These are phyloP conservation scores for Mus minutoides DNA, from an alignment of 2,797 vertebrate genomes.

Conservation along the genomic window DNA sequence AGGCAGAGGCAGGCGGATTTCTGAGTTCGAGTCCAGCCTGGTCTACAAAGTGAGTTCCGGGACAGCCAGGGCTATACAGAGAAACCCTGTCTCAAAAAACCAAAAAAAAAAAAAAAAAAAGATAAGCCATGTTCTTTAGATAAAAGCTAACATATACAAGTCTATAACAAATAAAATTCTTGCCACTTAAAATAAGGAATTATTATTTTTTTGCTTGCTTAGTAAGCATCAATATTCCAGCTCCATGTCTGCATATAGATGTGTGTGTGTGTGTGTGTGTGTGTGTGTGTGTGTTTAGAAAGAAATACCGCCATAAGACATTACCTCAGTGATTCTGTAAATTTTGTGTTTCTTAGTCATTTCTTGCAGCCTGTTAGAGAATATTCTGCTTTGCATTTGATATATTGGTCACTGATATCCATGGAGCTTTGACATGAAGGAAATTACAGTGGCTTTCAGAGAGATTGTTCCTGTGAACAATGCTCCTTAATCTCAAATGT, in stretches of 20 bases:
- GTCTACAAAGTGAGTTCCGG: too few relatives aligned
- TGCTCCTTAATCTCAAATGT: background rate
- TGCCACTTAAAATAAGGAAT: background rate
- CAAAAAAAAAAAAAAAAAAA: too few relatives aligned
- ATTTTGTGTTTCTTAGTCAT: background rate
- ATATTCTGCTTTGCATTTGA: background rate
- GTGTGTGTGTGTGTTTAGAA: background rate
- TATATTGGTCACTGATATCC: background rate
- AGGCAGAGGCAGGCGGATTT: too few relatives aligned
- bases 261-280: background rate
- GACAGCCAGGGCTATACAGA: too few relatives aligned
- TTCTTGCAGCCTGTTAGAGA: background rate
- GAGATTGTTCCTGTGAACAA: background rate
- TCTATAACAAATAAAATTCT: background rate
- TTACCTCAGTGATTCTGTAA: background rate
- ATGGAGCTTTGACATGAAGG: background rate
- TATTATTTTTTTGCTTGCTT: background rate
- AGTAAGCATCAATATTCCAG: background rate
- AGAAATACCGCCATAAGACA: background rate
- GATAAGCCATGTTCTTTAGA: background rate
- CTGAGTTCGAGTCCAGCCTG: too few relatives aligned
- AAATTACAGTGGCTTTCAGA: background rate
- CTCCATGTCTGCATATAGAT: background rate
- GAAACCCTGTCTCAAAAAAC: too few relatives aligned
- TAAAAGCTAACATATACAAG: background rate